A percentile compares a stretch with the other conserved stretches of the same genome.
Evolutionary conservation across 2,113 vertebrate species (phyloP).

Genomic region (Megalops atlanticus): DNA sequence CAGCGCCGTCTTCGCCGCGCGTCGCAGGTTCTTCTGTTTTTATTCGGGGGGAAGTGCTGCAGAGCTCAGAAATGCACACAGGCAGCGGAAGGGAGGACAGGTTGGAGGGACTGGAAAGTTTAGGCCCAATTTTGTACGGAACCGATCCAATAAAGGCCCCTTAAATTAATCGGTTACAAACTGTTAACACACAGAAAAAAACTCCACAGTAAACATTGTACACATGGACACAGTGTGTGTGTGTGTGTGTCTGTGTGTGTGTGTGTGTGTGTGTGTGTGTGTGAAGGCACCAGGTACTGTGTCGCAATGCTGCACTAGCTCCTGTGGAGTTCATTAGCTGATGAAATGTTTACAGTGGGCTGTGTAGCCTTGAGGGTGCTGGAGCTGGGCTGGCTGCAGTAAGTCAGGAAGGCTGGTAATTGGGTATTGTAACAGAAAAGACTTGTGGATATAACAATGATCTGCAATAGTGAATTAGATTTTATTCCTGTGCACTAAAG

Average conservation of each 20-base stretch:
- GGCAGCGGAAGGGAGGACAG: background rate
- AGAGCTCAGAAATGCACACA: background rate
- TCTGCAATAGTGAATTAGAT: conserved; percentile 68
- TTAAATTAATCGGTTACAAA: background rate
- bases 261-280: conserved; percentile 27
- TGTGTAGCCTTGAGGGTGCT: conserved; percentile 78
- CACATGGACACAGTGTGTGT: conserved; percentile 23
- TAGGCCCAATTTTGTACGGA: background rate
- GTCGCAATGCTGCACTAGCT: conserved; percentile 10
- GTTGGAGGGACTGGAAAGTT: background rate
- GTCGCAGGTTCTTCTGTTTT: background rate
- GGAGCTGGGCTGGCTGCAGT: conserved; percentile 53
- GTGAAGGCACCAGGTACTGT: conserved; percentile 33
- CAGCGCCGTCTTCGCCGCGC: background rate
- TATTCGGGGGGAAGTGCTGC: background rate
- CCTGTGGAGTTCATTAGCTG: conserved; percentile 70
- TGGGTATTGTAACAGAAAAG: conserved; percentile 68
- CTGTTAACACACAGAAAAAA: background rate
- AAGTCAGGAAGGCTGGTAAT: conserved; percentile 66
- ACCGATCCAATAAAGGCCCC: background rate
- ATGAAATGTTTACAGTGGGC: conserved; percentile 74
- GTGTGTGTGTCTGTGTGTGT: conserved; percentile 29
- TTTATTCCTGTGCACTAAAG: conserved; percentile 10
- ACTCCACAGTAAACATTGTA: background rate
- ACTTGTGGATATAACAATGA: conserved; percentile 67